Percentiles rank a stretch among this genome's conserved stretches.
These are phyloP conservation scores for Yponomeuta malinellus DNA, from an alignment of 2,888 invertebrate species.

Conservation along the genomic window DNA sequence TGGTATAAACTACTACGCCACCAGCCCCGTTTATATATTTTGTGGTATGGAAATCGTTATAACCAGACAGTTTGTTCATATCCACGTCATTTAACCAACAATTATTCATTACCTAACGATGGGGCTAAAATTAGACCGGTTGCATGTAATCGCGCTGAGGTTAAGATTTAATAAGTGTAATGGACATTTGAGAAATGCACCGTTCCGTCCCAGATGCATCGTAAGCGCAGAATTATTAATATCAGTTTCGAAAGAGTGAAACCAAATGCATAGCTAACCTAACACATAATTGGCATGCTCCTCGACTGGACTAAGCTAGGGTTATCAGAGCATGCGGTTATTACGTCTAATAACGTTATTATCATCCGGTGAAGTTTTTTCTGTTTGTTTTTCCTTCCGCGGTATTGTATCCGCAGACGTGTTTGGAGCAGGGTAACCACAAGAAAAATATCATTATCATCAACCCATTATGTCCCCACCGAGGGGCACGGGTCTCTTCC, in stretches of 20 bases:
- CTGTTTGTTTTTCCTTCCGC: not conserved
- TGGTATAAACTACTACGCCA: no score
- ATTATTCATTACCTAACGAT: not conserved
- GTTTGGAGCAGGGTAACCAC: not conserved
- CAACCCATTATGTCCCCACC: no score
- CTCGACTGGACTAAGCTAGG: conserved; percentile 28
- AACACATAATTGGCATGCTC: conserved; percentile 30
- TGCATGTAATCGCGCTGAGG: conserved; percentile 29
- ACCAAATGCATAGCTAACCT: conserved; percentile 14
- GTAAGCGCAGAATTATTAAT: not conserved
- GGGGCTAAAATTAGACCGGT: not conserved
- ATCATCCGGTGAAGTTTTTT: not conserved
- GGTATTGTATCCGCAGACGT: not conserved
- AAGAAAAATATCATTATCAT: no score
- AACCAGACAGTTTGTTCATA: no score
- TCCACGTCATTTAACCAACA: no score
- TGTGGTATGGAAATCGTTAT: no score
- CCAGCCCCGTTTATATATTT: no score
- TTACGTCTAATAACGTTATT: conserved; percentile 2
- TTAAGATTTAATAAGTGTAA: conserved; percentile 27
- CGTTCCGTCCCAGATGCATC: not conserved
- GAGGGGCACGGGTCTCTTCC: no score
- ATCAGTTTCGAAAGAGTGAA: not conserved
- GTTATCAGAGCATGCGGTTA: conserved; percentile 33
- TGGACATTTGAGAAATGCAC: not conserved